Evolutionary conservation across 2,888 invertebrate species (phyloP), one percentile per base, ranked within the genome.

Genomic region (Pasiphila rectangulata): DNA sequence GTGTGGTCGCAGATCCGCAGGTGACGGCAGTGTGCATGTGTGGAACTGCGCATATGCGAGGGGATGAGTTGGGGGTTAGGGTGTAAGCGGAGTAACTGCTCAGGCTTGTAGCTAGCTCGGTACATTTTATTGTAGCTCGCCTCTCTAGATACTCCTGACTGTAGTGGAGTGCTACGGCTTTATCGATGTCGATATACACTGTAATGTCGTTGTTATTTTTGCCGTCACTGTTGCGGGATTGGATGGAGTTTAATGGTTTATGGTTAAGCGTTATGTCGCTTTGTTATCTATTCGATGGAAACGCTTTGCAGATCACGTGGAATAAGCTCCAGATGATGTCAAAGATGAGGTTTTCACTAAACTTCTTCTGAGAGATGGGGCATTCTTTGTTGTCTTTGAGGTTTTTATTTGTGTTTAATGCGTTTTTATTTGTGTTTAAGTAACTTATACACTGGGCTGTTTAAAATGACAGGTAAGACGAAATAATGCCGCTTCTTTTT

Each of bases 91-190:
- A 81, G 79, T 83, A 83, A 84, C 86, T 83, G 86, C 84, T 85
- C 83, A 78, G 78, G 83, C 81, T 83, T 80, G 84, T 83, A 85
- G 83, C 85, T 82, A 81, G 83, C 83, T 82, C 72, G 80, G 83
- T 85, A 88, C 85, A 84, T 87, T 88, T 88, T 87, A 88, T 86
- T 87, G 86, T 86, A 86, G 81, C 84, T 80, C 75, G 77, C 78
- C 77, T 82, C 83, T 83, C 79, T 80, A 80, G 83, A 84, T 85
- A 83, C 82, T 79, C 72, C 78, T 72, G 74, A 63, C 64, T 69
- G 64, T 59, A 70, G 78, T 72, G 72, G 70, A 61, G 70, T 51
- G 37, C 53, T 60, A 52, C 50, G 54, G 49, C 65, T 79, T 79
- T 85, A 79, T 79, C 81, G 81, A 83, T 79, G 75, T 83, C 84